A percentile compares a stretch with the other conserved stretches of the same genome.
phyloP scores from a whole-genome alignment of 2,888 invertebrate genomes.

The Agrotis exclamationis region DNA sequence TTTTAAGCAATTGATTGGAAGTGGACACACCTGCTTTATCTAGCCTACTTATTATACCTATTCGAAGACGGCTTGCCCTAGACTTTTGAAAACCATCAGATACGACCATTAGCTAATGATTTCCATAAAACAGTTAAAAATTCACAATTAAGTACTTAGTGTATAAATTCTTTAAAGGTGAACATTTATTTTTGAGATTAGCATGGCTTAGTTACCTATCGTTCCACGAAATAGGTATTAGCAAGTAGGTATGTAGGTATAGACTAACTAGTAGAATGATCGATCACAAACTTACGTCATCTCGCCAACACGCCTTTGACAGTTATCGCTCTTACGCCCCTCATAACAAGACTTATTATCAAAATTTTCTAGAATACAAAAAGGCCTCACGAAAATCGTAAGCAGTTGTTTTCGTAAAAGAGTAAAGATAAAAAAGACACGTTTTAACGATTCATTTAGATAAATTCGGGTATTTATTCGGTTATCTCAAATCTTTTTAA shows the following conservation, averaged over 20 bases:
- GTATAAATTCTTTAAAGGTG: slow-evolving; percentile 2
- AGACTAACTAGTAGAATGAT: slow-evolving; percentile 35
- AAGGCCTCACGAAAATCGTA: not conserved
- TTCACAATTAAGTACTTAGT: not conserved
- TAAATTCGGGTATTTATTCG: slow-evolving; percentile 31
- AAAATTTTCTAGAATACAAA: not conserved
- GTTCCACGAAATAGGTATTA: slow-evolving; percentile 6
- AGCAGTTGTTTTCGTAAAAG: slow-evolving; percentile 45
- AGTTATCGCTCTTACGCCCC: slow-evolving; percentile 35
- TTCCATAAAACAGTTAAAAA: not conserved
- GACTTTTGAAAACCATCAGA: slow-evolving; percentile 20
- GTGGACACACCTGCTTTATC: too few relatives aligned
- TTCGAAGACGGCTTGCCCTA: not conserved
- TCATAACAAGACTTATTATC: slow-evolving; percentile 33
- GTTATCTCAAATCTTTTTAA: slow-evolving; percentile 44
- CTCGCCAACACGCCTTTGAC: slow-evolving; percentile 23
- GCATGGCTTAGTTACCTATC: slow-evolving; percentile 3
- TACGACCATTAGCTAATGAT: slow-evolving; percentile 25
- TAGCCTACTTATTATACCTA: not conserved
- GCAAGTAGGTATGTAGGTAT: slow-evolving; percentile 1
- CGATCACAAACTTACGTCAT: slow-evolving; percentile 46
- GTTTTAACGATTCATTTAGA: slow-evolving; percentile 48
- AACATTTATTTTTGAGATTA: slow-evolving; percentile 13
- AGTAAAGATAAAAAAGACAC: slow-evolving; percentile 38
- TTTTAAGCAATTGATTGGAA: too few relatives aligned